Evolutionary conservation across 2,797 vertebrate species (phyloP).

Genomic region (Thaleichthys pacificus): DNA sequence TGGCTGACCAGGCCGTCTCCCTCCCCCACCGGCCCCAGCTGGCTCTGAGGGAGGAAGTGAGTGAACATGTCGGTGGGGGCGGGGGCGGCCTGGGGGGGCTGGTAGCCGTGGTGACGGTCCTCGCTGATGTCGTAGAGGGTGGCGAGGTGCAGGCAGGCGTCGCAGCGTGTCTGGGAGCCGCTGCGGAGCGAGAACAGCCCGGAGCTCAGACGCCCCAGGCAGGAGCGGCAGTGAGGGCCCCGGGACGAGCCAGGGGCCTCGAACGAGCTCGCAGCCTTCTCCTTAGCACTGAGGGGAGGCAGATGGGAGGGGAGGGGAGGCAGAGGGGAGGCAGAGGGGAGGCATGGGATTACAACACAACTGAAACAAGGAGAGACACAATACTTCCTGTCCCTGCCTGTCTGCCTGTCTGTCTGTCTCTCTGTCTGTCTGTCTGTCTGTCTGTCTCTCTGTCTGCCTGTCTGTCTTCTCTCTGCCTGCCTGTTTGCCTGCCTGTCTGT

Average conservation of each 20-base stretch:
- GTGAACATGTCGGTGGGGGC: conserved; percentile 73
- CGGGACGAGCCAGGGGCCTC: conserved; percentile 48
- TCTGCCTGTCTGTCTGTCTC: no score
- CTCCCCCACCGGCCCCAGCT: conserved; percentile 76
- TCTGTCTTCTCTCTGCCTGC: no score
- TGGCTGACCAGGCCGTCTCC: conserved; percentile 87
- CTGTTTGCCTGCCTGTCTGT: no score
- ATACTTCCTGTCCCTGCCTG: conserved; percentile 70
- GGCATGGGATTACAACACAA: no score
- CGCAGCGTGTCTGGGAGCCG: conserved; percentile 86
- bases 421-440: not conserved
- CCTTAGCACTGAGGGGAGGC: conserved; percentile 72
- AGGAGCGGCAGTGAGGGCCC: conserved; percentile 93
- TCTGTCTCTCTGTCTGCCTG: not conserved
- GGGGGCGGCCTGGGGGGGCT: conserved; percentile 33
- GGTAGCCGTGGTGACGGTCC: conserved; percentile 88
- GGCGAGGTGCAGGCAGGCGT: conserved; percentile 88
- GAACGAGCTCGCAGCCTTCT: conserved; percentile 64
- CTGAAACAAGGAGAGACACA: not conserved
- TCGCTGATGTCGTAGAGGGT: conserved; percentile 97
- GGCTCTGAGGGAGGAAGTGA: conserved; percentile 77
- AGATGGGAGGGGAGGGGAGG: not conserved
- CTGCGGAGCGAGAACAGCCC: conserved; percentile 89
- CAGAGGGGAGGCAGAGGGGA: conserved; percentile 8
- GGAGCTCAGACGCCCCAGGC: conserved; percentile 88